Evolutionary conservation across 2,113 vertebrate genomes (phyloP).

Genomic region (Haplochromis burtoni): DNA sequence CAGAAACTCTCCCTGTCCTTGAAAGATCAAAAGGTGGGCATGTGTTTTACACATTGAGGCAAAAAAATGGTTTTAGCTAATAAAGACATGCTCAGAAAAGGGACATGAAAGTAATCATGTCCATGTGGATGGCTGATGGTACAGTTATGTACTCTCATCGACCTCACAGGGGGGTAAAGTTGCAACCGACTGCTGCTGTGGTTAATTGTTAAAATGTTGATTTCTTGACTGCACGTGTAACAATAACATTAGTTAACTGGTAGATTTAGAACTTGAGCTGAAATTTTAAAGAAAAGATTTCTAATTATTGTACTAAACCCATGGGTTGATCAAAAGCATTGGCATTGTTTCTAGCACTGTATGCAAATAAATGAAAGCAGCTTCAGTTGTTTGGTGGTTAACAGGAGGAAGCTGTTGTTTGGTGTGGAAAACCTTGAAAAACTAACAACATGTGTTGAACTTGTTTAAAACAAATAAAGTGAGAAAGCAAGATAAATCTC

Average conservation of each 20-base stretch:
- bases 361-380: background rate
- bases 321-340: background rate
- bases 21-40: conserved; percentile 27
- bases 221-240: background rate
- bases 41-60: conserved; percentile 51
- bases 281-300: background rate
- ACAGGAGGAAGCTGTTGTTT: background rate
- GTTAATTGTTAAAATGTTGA: background rate
- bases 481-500: background rate
- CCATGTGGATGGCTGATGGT: background rate
- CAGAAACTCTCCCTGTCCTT: conserved; percentile 14
- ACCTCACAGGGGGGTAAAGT: background rate
- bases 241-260: background rate
- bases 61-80: background rate
- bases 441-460: background rate
- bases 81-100: background rate
- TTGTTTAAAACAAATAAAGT: background rate
- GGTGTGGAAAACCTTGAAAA: background rate
- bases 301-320: background rate
- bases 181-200: background rate
- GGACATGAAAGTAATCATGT: conserved; percentile 17
- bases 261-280: background rate
- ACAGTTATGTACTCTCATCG: background rate
- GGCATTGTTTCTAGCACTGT: background rate
- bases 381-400: background rate